Base-by-base conservation (phyloP, 1,140 invertebrate genomes). In the Dinoponera quadriceps region DNA sequence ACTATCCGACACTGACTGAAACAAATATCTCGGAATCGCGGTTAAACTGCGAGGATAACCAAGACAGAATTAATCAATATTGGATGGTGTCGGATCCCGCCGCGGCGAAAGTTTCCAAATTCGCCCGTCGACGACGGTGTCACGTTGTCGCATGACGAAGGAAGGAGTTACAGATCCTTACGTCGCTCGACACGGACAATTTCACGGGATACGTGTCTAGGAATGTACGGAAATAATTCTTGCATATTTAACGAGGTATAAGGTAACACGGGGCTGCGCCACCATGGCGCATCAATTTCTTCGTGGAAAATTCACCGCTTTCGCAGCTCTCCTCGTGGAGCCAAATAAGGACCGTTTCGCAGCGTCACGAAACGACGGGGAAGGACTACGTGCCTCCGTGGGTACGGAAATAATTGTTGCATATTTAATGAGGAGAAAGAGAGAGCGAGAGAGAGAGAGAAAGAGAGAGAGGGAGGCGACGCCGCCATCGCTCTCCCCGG, bases 361-460 rank as follows among this genome's bases (percentile, higher is more conserved):
- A 75, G 54, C 80, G 20, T 87, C 86, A 63, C 81, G 73, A 57
- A 84, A 60, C 65, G 48, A 82, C 22, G 27, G 18, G 44, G n/a
- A 72, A 82, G 33, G 44, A 54, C 65, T 85, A 87, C 86, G 86
- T 87, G 85, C 81, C 73, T 29, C 54, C 62, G 71, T 51, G 78
- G 55, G 74, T 78, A 87, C 85, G 86, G 86, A 85, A 89, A 90
- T 88, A 91, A 91, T 91, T 89, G 89, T 89, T 85, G 89, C 85
- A 88, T 91, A 90, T 91, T 88, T 89, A 89, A 90, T 82, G 85
- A 87, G 82, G 82, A 48, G 71, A 60, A 85, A 48, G 71, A 60
- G 84, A 82, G 82, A n/a, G 71, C 77, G 57, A 84, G 84, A 82
- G 82, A n/a, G 71, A 71, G 57, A 84, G n/a, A n/a, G n/a, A n/a